Base-by-base conservation (phyloP, 2,113 vertebrate species). In the Tetrao urogallus region DNA sequence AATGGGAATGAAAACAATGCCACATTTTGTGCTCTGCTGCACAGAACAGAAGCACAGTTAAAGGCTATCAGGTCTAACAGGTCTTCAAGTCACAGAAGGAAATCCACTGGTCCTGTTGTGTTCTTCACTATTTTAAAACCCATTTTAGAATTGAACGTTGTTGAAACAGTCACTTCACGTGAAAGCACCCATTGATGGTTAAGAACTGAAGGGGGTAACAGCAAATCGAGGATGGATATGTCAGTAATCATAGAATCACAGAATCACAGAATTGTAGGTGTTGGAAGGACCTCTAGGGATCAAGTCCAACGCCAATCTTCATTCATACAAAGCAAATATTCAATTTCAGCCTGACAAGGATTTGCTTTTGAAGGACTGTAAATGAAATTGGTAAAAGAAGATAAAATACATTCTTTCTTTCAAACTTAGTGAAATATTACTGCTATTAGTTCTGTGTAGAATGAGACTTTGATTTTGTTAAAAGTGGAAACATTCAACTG, bases 41-140 rank as follows among this genome's bases (percentile, higher is more conserved):
- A n/a, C 13, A 36, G 45, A 36, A 81, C 34, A 57, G 19, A 45
- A 82, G 8, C 15, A 22, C 0, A 0, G n/a, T 25, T 36, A 78
- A 78, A 71, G 47, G 27, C 19, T 43, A 43, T 15, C 42, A 43
- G 15, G 75, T 47, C 40, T 92, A 66, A 81, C 40, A 79, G 10
- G 18, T 50, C 50, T 89, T 17, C 47, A 58, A 47, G 45, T 7
- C 45, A 17, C 0, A 0, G 1, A 63, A 47, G 20, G 8, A 86
- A 75, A 89, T 11, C 5, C 43, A 32, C 18, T 40, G 66, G 27
- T 79, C 13, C 8, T 0, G 0, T 28, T 64, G 52, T 27, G 28
- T 42, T n/a, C 32, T 69, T 89, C 47, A 52, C 42, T 25, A 57
- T 6, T 24, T 22, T 56, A 69, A 81, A 70, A 4, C 3, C 6